Percentiles rank a stretch among this genome's conserved stretches.
Conservation (phyloP, 2,888 invertebrate genomes). For the Leptura quadrifasciata region DNA sequence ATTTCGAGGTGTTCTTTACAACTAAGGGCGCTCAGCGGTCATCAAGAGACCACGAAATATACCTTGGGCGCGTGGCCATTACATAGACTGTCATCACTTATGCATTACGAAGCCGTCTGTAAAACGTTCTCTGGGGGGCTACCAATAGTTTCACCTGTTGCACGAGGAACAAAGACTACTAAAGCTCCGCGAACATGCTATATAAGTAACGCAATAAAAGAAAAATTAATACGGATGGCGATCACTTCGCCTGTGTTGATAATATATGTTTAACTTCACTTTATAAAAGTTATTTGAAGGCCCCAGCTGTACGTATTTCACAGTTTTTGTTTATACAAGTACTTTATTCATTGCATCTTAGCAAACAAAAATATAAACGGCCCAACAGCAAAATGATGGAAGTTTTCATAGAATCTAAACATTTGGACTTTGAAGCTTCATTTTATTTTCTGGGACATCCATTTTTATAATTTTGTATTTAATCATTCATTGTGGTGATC, state of each 20-base stretch:
- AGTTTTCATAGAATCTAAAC: too few relatives aligned
- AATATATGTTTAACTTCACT: not conserved
- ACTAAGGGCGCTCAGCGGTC: conserved; percentile 45
- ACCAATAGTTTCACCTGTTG: conserved; percentile 71
- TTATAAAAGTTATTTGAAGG: too few relatives aligned
- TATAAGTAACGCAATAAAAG: conserved; percentile 24
- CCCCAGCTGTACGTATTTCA: not conserved
- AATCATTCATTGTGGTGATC: too few relatives aligned
- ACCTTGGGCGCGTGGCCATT: conserved; percentile 66
- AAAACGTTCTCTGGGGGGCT: conserved; percentile 76
- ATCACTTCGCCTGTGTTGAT: not conserved
- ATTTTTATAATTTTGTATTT: too few relatives aligned
- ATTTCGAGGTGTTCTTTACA: conserved; percentile 48
- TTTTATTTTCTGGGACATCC: too few relatives aligned
- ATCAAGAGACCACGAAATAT: conserved; percentile 57
- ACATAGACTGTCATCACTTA: conserved; percentile 77
- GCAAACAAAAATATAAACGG: too few relatives aligned
- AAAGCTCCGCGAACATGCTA: conserved; percentile 21
- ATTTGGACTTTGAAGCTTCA: too few relatives aligned
- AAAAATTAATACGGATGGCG: conserved; percentile 12
- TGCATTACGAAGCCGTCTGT: conserved; percentile 75
- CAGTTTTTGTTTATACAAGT: too few relatives aligned
- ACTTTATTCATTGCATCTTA: too few relatives aligned
- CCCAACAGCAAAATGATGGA: too few relatives aligned
- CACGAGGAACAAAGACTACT: conserved; percentile 59